phyloP scores from a whole-genome alignment of 2,797 vertebrate species.

The Kryptolebias ocellatus region DNA sequence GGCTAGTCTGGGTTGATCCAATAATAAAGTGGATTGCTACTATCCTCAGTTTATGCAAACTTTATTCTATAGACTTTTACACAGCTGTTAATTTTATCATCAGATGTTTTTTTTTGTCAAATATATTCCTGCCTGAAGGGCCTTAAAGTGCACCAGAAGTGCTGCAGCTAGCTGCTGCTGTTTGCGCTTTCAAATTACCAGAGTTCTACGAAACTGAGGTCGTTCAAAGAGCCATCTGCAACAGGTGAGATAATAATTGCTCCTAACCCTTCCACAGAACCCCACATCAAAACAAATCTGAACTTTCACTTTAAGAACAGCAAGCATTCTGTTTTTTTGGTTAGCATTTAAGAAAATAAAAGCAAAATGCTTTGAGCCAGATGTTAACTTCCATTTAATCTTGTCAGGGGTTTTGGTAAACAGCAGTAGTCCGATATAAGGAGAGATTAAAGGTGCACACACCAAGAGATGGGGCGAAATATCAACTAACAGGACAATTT shows the following conservation, averaged over 20 bases:
- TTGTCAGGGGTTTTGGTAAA: conserved; percentile 4
- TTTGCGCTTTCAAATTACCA: no score
- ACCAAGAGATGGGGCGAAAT: not conserved
- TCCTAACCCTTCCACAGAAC: not conserved
- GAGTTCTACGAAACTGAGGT: no score
- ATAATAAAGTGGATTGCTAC: no score
- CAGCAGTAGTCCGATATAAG: conserved; percentile 7
- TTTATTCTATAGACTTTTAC: no score
- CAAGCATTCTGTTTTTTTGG: not conserved
- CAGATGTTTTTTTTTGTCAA: no score
- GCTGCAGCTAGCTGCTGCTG: no score
- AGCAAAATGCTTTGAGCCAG: not conserved
- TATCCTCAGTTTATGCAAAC: no score
- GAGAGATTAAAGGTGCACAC: not conserved
- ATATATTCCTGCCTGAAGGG: no score
- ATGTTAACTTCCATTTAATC: not conserved
- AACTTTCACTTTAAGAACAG: no score
- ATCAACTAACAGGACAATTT: not conserved
- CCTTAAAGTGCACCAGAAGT: no score
- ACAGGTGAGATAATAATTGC: not conserved
- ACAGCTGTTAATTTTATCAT: no score
- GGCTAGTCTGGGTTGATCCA: no score
- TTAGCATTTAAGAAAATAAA: not conserved
- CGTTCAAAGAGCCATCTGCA: not conserved
- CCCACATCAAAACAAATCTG: not conserved